phyloP scores from a whole-genome alignment of 2,113 vertebrate genomes.

The Anthoscopus minutus region DNA sequence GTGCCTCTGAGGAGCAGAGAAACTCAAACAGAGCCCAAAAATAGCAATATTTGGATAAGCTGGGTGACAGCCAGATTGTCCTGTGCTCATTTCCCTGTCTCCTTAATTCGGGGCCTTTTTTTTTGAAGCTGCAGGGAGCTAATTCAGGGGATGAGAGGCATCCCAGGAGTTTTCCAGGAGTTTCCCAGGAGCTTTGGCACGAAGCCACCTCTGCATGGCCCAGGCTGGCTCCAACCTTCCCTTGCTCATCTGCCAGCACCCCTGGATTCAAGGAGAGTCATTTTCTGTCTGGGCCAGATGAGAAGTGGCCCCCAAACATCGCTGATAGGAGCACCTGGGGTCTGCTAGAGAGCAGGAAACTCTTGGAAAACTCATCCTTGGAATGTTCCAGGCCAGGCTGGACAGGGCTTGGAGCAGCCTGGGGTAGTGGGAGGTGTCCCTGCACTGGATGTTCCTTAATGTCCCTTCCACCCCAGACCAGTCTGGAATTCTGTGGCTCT shows the following conservation, averaged over 20 bases:
- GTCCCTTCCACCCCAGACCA: background rate
- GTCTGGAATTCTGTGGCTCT: background rate
- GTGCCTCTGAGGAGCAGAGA: background rate
- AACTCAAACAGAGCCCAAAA: constrained; percentile 50
- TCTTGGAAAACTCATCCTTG: background rate
- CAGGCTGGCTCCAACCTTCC: background rate
- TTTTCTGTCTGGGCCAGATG: background rate
- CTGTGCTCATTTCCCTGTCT: constrained; percentile 2
- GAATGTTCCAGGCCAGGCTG: background rate
- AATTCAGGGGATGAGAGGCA: background rate
- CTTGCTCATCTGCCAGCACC: background rate
- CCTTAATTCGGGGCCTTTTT: background rate
- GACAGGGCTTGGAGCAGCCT: background rate
- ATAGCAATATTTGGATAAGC: constrained; percentile 59
- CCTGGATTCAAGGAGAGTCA: fast-evolving
- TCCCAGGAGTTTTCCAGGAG: background rate
- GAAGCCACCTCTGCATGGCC: background rate
- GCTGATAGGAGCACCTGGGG: background rate
- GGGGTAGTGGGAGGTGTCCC: background rate
- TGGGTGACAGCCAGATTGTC: constrained; percentile 28
- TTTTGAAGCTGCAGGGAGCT: constrained; percentile 8
- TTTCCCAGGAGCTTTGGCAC: background rate
- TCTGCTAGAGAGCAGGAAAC: background rate
- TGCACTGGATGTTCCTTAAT: background rate
- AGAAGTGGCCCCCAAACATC: background rate